Evolutionary conservation across 2,888 invertebrate genomes (phyloP).

Genomic region (Drosophila gaucha): DNA sequence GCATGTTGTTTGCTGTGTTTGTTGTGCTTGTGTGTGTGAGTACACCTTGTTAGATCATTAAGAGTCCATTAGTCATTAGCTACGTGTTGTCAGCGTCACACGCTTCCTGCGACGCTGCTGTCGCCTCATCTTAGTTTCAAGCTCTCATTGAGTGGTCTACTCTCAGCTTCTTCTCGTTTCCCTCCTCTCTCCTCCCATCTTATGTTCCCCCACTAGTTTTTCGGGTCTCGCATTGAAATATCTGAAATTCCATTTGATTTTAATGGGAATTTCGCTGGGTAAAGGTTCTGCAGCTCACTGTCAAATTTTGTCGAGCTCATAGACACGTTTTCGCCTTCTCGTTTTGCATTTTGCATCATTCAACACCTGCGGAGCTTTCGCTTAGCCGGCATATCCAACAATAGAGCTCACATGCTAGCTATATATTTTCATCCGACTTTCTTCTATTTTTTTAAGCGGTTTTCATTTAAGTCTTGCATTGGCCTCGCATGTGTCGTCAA

Average conservation of each 20-base stretch:
- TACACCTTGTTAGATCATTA: conserved; percentile 80
- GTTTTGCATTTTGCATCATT: conserved; percentile 11
- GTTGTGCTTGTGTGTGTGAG: conserved; percentile 24
- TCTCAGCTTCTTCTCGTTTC: neutral
- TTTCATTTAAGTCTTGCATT: neutral
- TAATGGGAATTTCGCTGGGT: conserved; percentile 61
- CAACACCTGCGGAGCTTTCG: conserved; percentile 18
- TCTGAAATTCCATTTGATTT: conserved; percentile 66
- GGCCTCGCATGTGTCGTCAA: conserved; percentile 28
- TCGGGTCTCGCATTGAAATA: conserved; percentile 29
- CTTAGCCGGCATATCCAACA: conserved; percentile 50
- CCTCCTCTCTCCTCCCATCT: neutral
- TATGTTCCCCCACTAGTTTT: no score
- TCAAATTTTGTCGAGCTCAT: conserved; percentile 49
- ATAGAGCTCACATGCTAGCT: conserved; percentile 28
- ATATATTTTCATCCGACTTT: conserved; percentile 9
- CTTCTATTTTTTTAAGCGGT: no score
- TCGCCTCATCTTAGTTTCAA: conserved; percentile 30
- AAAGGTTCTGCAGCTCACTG: conserved; percentile 28
- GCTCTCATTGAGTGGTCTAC: conserved; percentile 15
- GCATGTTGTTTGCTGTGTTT: conserved; percentile 53
- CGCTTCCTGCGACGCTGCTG: conserved; percentile 39
- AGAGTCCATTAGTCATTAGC: conserved; percentile 83
- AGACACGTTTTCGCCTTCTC: conserved; percentile 2
- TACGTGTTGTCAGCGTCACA: conserved; percentile 49